These are phyloP conservation scores for Pseudomugil gertrudae DNA, from an alignment of 2,797 vertebrate species.

Conservation along the genomic window DNA sequence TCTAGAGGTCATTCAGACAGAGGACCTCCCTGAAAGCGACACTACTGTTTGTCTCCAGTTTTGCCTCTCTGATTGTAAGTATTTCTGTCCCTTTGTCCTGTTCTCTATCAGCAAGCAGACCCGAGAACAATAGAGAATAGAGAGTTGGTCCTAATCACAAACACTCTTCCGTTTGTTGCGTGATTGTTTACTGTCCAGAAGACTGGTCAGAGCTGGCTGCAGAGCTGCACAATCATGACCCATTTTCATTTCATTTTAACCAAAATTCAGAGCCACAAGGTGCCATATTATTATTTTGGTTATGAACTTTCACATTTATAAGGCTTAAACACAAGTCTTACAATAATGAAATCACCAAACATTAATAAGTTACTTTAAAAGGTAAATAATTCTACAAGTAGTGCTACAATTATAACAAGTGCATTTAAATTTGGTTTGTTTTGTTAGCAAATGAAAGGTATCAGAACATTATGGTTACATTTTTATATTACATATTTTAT, in stretches of 20 bases:
- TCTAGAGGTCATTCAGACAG: conserved; percentile 47
- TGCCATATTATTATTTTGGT: background rate
- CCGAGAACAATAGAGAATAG: conserved; percentile 66
- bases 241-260: conserved; percentile 18
- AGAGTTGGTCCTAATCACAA: conserved; percentile 46
- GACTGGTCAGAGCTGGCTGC: conserved; percentile 38
- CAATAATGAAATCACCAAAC: too few relatives aligned
- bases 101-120: conserved; percentile 47
- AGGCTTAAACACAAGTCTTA: too few relatives aligned
- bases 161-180: conserved; percentile 43
- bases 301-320: background rate
- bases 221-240: conserved; percentile 24
- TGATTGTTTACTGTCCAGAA: conserved; percentile 27
- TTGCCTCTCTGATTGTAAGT: conserved; percentile 24
- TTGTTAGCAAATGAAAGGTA: too few relatives aligned
- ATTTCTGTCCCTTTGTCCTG: conserved; percentile 60
- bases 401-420: too few relatives aligned
- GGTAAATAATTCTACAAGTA: too few relatives aligned
- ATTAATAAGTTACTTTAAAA: too few relatives aligned
- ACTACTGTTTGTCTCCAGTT: conserved; percentile 12
- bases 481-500: too few relatives aligned
- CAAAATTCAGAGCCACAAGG: background rate
- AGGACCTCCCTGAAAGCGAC: conserved; percentile 9
- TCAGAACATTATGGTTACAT: too few relatives aligned
- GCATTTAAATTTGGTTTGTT: too few relatives aligned